Percentiles rank a stretch among this genome's conserved stretches.
phyloP scores from a whole-genome alignment of 2,797 vertebrate species.

The Cossypha polioptera region DNA sequence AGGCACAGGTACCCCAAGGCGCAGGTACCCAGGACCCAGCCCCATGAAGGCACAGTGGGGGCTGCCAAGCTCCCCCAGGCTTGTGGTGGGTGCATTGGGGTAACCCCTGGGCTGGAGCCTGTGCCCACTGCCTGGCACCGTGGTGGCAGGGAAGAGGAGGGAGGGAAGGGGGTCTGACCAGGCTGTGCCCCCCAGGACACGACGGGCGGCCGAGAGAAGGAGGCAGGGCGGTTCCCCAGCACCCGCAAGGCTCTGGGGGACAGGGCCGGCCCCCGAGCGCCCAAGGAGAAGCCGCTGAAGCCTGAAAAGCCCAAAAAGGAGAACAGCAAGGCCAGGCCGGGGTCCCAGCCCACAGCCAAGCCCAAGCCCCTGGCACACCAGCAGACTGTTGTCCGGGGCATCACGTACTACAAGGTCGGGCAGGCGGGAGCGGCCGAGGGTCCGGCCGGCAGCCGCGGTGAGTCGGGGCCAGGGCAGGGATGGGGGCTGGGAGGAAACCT shows the following conservation, averaged over 20 bases:
- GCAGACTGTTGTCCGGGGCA: constrained; percentile 86
- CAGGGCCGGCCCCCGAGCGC: constrained; percentile 62
- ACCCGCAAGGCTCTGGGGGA: constrained; percentile 79
- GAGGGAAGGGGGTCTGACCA: neutral
- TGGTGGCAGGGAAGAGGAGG: neutral
- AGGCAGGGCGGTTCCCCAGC: constrained; percentile 72
- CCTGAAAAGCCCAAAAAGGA: constrained; percentile 87
- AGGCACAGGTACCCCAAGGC: constrained; percentile 81
- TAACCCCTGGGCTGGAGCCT: neutral
- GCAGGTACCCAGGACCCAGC: neutral
- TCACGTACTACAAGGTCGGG: constrained; percentile 94
- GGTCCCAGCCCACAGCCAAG: constrained; percentile 80
- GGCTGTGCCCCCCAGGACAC: constrained; percentile 78
- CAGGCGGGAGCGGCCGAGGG: constrained; percentile 71
- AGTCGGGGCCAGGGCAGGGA: neutral
- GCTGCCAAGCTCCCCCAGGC: neutral
- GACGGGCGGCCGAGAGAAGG: constrained; percentile 77
- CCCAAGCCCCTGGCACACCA: constrained; percentile 80
- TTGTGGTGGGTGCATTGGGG: fast-evolving
- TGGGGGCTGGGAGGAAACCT: no score
- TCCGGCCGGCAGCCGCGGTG: constrained; percentile 71
- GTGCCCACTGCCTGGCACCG: fast-evolving
- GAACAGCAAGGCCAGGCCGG: constrained; percentile 45
- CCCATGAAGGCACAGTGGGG: fast-evolving
- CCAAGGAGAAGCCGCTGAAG: constrained; percentile 86